Base-by-base conservation (phyloP, 92 coral and sea anemone species). In the Virgularia gustaviana region DNA sequence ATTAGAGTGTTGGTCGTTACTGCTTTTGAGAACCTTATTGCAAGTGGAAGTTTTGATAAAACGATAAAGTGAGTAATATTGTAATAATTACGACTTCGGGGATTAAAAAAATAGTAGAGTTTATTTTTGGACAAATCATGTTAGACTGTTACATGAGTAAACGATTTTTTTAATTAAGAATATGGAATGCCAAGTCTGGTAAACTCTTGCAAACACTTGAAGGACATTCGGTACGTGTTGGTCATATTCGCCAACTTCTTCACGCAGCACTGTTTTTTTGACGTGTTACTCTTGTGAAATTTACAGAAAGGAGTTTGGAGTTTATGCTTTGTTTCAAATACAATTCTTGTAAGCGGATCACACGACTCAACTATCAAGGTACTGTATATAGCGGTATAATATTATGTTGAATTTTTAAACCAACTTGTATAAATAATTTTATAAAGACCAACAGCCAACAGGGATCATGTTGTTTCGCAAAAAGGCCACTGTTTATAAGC, bases 321-420 rank as follows among this genome's bases (percentile, higher is more conserved):
- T 70, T 62, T 92, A 59, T 79, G 94, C 34, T 92, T 92, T 62
- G 89, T 92, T n/a, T 92, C 98, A 10, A 58, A 81, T 32, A 76
- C 87, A 3, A 78, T 92, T 43, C 81, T 87, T 29, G 89, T 92
- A 68, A 92, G 96, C 68, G 88, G 79, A 53, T 89, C 98, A 52
- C 90, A 92, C 57, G 98, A 92, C 86, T 82, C 88, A 72, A 86
- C 88, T 1, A 92, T 92, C 42, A 78, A 96, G 83, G 98, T 92
- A 78, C n/a, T n/a, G n/a, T n/a, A n/a, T n/a, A n/a, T n/a, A n/a
- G n/a, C n/a, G n/a, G n/a, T n/a, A n/a, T n/a, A n/a, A n/a, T n/a
- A n/a, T n/a, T n/a, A n/a, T n/a, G n/a, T n/a, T n/a, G n/a, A n/a
- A n/a, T n/a, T n/a, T n/a, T n/a, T n/a, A n/a, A n/a, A n/a, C n/a